These are phyloP conservation scores for Myiotriccus ornatus DNA, from an alignment of 2,797 vertebrate species.

Conservation along the genomic window DNA sequence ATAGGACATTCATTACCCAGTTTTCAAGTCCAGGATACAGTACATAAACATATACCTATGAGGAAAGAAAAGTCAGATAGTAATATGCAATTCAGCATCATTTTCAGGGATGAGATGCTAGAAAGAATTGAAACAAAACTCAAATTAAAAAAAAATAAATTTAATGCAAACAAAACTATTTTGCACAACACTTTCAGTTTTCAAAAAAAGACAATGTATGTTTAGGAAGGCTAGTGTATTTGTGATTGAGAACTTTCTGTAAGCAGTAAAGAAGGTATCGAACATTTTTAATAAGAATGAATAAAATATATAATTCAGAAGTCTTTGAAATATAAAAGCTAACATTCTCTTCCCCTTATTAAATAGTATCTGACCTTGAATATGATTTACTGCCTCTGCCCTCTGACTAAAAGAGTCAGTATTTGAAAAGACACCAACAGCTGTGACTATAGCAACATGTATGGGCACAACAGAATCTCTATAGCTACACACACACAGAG, in stretches of 20 bases:
- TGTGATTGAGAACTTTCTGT: background rate
- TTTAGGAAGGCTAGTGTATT: background rate
- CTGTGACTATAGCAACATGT: background rate
- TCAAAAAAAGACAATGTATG: background rate
- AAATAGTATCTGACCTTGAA: background rate
- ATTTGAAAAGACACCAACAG: background rate
- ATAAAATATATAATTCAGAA: background rate
- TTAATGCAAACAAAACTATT: background rate
- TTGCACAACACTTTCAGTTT: background rate
- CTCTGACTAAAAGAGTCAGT: background rate
- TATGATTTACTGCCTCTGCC: background rate
- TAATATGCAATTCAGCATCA: background rate
- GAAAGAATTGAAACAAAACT: background rate
- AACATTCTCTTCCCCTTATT: background rate
- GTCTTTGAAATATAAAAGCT: background rate
- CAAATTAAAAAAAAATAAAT: background rate
- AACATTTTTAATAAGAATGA: background rate
- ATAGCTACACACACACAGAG: background rate
- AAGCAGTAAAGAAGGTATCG: background rate
- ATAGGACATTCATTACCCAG: fast-evolving
- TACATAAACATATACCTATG: background rate
- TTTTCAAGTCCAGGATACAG: background rate
- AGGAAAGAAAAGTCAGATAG: background rate
- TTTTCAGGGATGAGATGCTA: background rate
- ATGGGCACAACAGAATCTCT: background rate